Base-by-base conservation (phyloP, 2,113 vertebrate species). In the Cavia porcellus region DNA sequence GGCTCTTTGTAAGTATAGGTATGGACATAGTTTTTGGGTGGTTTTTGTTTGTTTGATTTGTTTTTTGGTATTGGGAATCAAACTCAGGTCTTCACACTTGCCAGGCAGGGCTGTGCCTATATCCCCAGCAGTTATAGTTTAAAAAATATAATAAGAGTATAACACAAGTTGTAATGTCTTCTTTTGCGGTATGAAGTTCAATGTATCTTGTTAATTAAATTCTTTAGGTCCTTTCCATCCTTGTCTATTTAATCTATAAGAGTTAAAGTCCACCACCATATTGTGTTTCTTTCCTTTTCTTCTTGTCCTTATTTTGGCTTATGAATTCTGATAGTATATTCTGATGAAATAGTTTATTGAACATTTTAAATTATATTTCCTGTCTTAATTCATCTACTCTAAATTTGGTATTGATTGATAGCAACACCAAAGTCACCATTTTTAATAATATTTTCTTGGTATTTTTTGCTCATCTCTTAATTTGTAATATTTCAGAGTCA, bases 301-400 rank as follows among this genome's bases (percentile, higher is more conserved):
- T 55, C n/a, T 89, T 85, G 7, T 72, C 14, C 62, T 50, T 77
- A 91, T 95, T 90, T 86, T 90, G 38, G 59, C 22, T 86, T 86
- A 86, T 64, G 47, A 96, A 81, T 81, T 84, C 61, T 92, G 70
- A 85, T 92, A 32, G 7, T 45, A 24, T 45, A 84, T n/a, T 91
- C 52, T 70, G 59, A 25, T 7, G 50, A 28, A 75, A 88, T n/a
- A 82, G n/a, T 57, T 94, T 45, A 25, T 25, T 82, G 38, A 96
- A 83, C 5, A 28, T 89, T 4, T 74, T 50, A 85, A 89, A 35
- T 72, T 57, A 8, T 84, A 14, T 59, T 92, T 92, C 25, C 89
- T 45, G 47, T 45, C 22, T 94, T 88, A 83, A 70, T 83, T n/a
- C 77, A 55, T 3, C 45, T 86, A 62, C 11, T 14, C 38, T 88